Evolutionary conservation across 2,797 vertebrate species (phyloP).

Genomic region (Sandelia bainsii): DNA sequence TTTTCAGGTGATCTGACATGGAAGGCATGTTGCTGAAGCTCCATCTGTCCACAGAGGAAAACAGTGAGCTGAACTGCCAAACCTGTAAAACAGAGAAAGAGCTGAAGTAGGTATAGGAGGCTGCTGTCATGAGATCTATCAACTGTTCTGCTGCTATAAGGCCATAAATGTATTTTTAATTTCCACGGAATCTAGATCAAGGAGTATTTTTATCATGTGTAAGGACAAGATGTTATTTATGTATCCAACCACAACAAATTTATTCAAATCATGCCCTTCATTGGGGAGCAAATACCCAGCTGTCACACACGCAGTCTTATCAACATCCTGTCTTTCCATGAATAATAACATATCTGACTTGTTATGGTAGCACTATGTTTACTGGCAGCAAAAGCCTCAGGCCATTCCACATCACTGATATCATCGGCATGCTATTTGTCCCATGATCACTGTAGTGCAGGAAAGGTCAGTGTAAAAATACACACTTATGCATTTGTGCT

Average conservation of each 20-base stretch:
- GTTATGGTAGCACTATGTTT: conserved; percentile 47
- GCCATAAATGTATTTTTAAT: conserved; percentile 39
- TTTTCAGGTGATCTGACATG: conserved; percentile 93
- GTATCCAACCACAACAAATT: conserved; percentile 27
- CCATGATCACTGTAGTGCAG: conserved; percentile 25
- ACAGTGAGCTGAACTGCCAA: conserved; percentile 95
- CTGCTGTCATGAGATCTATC: conserved; percentile 35
- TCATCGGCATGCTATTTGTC: conserved; percentile 53
- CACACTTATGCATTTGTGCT: conserved; percentile 6
- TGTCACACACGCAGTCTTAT: conserved; percentile 51
- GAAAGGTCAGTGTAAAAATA: conserved; percentile 47
- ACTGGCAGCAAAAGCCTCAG: conserved; percentile 47
- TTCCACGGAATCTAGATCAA: conserved; percentile 37
- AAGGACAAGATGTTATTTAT: conserved; percentile 46
- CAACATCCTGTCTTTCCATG: conserved; percentile 58
- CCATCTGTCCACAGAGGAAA: conserved; percentile 92
- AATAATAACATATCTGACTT: conserved; percentile 60
- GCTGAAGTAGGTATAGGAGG: conserved; percentile 21
- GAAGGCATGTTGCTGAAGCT: conserved; percentile 81
- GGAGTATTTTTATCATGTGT: conserved; percentile 39
- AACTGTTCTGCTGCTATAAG: background rate
- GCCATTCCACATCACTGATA: conserved; percentile 68
- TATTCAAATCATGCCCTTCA: conserved; percentile 55
- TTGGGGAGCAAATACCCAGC: conserved; percentile 66
- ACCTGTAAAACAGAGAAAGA: conserved; percentile 80